Evolutionary conservation across 2,888 invertebrate species (phyloP).

Genomic region (Eilema sororculum): DNA sequence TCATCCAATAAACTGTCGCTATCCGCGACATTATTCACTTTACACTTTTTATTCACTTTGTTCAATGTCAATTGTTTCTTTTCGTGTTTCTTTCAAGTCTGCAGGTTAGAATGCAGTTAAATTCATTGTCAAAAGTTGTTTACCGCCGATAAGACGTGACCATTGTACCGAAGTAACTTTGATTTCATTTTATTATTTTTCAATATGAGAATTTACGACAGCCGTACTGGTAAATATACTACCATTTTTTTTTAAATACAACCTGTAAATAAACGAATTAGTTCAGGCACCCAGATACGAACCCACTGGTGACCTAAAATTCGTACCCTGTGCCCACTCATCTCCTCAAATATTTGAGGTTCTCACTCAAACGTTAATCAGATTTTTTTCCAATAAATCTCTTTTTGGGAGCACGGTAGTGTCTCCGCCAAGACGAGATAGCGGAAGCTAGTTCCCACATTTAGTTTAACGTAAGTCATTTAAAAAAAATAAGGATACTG

Average conservation of each 20-base stretch:
- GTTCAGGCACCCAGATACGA: no score
- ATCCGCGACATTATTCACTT: background rate
- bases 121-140: constrained; percentile 24
- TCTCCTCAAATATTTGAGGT: no score
- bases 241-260: background rate
- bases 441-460: no score
- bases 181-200: constrained; percentile 8
- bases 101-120: constrained; percentile 21
- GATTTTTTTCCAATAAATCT: no score
- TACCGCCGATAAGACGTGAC: constrained; percentile 17
- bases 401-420: no score
- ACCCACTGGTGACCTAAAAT: no score
- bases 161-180: background rate
- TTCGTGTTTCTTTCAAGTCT: constrained; percentile 18
- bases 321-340: no score
- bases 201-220: constrained; percentile 55
- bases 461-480: no score
- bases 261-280: background rate
- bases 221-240: constrained; percentile 45
- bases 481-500: no score
- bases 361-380: no score
- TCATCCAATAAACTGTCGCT: background rate
- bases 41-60: background rate
- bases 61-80: constrained; percentile 50
- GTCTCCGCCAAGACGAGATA: no score